Evolutionary conservation across 2,113 vertebrate species (phyloP), one percentile per base, ranked within the genome.

Genomic region (Phaetusa simplex): DNA sequence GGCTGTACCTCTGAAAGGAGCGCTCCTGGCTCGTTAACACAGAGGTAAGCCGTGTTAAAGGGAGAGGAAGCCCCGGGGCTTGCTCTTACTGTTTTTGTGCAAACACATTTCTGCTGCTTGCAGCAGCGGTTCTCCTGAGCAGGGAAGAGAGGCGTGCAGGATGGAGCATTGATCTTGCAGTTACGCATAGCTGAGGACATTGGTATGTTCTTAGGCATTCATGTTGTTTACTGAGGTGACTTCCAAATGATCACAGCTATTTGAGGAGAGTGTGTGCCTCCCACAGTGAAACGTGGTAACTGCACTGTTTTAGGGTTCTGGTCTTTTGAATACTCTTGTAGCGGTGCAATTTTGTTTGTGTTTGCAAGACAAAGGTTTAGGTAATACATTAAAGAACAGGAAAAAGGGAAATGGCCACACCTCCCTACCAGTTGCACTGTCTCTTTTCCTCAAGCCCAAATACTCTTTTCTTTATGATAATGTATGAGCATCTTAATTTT

Each of bases 161-260:
- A 43, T 67, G 61, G 21, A 76, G 29, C 42, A 24, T 0, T 58
- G 71, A 26, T 49, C 38, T 42, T 32, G 30, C 58, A 65, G 61
- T 36, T 69, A n/a, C 43, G 11, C 0, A 0, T 42, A 64, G 26
- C 34, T 88, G 36, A 40, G 49, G 49, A 36, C 21, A 14, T 23
- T 12, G 36, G 19, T 47, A n/a, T 18, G 24, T 80, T 56, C 36
- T 34, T 38, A 29, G 47, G 11, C 14, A 19, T 32, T 55, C 10
- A 1, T 47, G 14, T 14, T 72, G 67, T 65, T 43, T 82, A 56
- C 30, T 45, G 66, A 56, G 23, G 11, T 72, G 58, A 36, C 38
- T 93, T 84, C n/a, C 50, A 85, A 32, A 23, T 15, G 11, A 30
- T 38, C 29, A 16, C 9, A 65, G 50, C 72, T 87, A 23, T 43